Base-by-base conservation (phyloP, 2,113 vertebrate genomes). In the Mixornis gularis region DNA sequence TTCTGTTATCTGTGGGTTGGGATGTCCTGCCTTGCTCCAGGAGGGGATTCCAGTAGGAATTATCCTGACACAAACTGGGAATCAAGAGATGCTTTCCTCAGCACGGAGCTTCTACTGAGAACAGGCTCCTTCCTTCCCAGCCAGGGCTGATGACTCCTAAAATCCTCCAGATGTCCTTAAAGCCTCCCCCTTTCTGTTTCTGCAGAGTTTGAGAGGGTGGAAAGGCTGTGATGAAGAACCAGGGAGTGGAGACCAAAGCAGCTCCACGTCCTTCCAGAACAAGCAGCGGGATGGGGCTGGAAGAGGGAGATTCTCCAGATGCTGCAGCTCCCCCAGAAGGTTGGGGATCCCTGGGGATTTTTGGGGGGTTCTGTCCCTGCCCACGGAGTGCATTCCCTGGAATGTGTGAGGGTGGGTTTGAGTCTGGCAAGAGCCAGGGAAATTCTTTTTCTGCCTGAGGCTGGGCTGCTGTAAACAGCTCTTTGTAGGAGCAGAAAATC, bases 211-310 rank as follows among this genome's bases (percentile, higher is more conserved):
- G 69, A 86, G 71, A 19, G 14, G 66, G 65, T 68, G 22, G 40
- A 43, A 3, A 8, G 44, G 29, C 46, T 60, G 20, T n/a, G 17
- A 98, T 98, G 98, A 98, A 98, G 97, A 98, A 97, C 94, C 98
- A 98, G 80, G 97, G 93, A 6, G 97, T 93, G 73, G 98, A 97
- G 87, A 72, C 90, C 65, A 97, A 95, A 40, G 88, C 92, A 43
- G 80, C 94, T 59, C 96, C 95, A 16, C 95, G 59, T 17, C 85
- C 94, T 26, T 72, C 96, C 93, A 94, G 92, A 85, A 8, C 29
- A 0, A 95, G 95, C 95, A 76, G 59, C 15, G 21, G 18, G 8
- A 59, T 91, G 30, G 96, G 27, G 68, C 95, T 95, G 52, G 94
- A 93, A 46, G 97, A 97, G 36, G 79, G 92, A 1, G 95, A 95